Evolutionary conservation across 2,113 vertebrate genomes (phyloP).

Genomic region (Psettodes erumei): DNA sequence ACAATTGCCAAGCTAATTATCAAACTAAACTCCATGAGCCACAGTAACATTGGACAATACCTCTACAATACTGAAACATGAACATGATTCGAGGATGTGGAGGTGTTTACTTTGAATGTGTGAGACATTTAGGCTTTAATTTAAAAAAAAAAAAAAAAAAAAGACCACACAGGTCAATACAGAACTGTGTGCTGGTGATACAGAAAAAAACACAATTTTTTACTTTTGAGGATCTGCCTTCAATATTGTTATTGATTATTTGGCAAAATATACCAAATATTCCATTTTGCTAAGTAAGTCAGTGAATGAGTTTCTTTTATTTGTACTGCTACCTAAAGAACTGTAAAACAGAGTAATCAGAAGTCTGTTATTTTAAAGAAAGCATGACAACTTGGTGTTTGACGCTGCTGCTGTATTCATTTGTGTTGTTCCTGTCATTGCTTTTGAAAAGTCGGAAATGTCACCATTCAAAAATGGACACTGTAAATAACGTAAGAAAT

Average conservation of each 20-base stretch:
- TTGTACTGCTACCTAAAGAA: conserved; percentile 69
- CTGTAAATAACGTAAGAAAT: conserved; percentile 81
- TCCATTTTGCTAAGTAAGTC: conserved; percentile 43
- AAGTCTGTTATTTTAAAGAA: conserved; percentile 77
- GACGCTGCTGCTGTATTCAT: conserved; percentile 81
- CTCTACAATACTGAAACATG: conserved; percentile 17
- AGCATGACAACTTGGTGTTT: conserved; percentile 85
- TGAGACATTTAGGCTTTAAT: conserved; percentile 50
- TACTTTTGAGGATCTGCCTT: conserved; percentile 34
- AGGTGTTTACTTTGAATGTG: conserved; percentile 52
- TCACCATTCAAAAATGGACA: conserved; percentile 75
- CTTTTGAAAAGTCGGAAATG: conserved; percentile 79
- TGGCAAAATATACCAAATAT: conserved; percentile 56
- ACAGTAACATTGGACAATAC: conserved; percentile 33
- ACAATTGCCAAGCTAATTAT: conserved; percentile 7
- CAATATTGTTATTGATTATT: conserved; percentile 31
- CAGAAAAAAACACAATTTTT: conserved; percentile 28
- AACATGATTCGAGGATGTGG: conserved; percentile 23
- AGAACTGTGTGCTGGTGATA: conserved; percentile 47
- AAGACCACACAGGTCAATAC: conserved; percentile 36
- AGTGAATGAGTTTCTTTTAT: conserved; percentile 57
- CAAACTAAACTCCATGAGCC: conserved; percentile 32
- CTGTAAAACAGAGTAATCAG: conserved; percentile 65
- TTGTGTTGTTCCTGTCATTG: conserved; percentile 84
- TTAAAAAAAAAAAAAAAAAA: conserved; percentile 11